Percentiles rank a stretch among this genome's conserved stretches.
These are phyloP conservation scores for Panurus biarmicus DNA, from an alignment of 2,113 vertebrate species.

Conservation along the genomic window DNA sequence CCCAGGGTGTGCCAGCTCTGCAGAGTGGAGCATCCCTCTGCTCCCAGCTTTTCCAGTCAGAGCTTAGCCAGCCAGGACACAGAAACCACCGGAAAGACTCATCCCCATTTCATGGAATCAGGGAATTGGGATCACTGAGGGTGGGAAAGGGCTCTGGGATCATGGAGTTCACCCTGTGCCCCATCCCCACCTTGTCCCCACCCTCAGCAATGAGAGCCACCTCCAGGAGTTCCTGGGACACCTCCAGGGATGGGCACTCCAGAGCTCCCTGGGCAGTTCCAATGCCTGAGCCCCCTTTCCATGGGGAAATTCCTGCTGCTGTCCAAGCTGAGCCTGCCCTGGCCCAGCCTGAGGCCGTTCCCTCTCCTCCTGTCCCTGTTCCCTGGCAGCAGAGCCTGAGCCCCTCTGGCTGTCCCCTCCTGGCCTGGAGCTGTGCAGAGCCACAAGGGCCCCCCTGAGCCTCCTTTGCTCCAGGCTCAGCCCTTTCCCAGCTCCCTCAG, in stretches of 20 bases:
- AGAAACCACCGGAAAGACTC: neutral
- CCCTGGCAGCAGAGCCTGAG: neutral
- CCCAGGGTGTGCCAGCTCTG: neutral
- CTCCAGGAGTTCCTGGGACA: neutral
- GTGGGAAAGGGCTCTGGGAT: neutral
- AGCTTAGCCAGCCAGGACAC: neutral
- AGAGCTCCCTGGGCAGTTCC: neutral
- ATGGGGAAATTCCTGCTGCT: neutral
- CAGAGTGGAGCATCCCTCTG: neutral
- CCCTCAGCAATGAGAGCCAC: too few species aligned
- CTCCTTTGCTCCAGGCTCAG: neutral
- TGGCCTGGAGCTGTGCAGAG: neutral
- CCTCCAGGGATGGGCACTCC: neutral
- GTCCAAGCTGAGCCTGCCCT: neutral
- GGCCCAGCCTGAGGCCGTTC: neutral
- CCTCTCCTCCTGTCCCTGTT: neutral
- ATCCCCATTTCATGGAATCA: neutral
- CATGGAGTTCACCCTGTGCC: neutral
- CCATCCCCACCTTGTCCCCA: too few species aligned
- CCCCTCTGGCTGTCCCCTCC: neutral
- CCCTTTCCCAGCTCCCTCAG: neutral
- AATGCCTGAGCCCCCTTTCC: rapidly evolving
- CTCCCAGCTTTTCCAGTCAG: neutral
- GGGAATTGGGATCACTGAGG: neutral
- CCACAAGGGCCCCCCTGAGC: neutral